Base-by-base conservation (phyloP, 2,888 invertebrate species). In the Galerucella nymphaeae region DNA sequence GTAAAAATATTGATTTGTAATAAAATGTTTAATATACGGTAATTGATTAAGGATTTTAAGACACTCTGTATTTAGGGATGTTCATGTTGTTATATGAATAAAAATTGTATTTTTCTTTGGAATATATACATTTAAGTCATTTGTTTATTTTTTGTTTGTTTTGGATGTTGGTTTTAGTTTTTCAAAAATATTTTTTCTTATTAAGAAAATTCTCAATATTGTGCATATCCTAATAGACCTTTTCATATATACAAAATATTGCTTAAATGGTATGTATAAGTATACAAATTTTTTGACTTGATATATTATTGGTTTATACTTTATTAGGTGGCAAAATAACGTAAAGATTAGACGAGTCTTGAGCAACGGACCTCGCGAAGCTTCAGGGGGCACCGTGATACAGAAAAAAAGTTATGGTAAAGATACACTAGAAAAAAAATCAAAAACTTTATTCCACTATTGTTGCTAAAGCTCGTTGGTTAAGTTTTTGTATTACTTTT, bases 141-240 rank as follows among this genome's bases (percentile, higher is more conserved):
- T 53, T 65, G 3, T 53, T 65, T 20, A 14, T 38, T 53, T 65
- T 11, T 38, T 38, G 8, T 38, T 45, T 50, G 23, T 64, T 50
- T 50, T 23, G 50, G 10, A 18, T 48, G 13, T 64, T 48, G 4
- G 50, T 42, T 65, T 65, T 53, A 2, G 9, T 65, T 42, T 53
- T 16, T 20, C 16, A 58, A 20, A 58, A 1, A 10, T 57, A 13
- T 58, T 23, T 58, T 23, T n/a, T 20, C 20, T 30, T 20, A 23
- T 23, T 20, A 30, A 30, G 23, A 14, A 23, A 23, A 58, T 58
- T 30, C 58, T 58, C 8, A 30, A 30, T 58, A 58, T 23, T 58
- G 58, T 58, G 20, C 58, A 58, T 58, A 58, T 58, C 58, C 20
- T 23, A 58, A 58, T 58, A 58, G 58, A 58, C 58, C 58, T 58